These are phyloP conservation scores for Drosophila arawakana DNA, from an alignment of 1,140 invertebrate species.

Conservation along the genomic window DNA sequence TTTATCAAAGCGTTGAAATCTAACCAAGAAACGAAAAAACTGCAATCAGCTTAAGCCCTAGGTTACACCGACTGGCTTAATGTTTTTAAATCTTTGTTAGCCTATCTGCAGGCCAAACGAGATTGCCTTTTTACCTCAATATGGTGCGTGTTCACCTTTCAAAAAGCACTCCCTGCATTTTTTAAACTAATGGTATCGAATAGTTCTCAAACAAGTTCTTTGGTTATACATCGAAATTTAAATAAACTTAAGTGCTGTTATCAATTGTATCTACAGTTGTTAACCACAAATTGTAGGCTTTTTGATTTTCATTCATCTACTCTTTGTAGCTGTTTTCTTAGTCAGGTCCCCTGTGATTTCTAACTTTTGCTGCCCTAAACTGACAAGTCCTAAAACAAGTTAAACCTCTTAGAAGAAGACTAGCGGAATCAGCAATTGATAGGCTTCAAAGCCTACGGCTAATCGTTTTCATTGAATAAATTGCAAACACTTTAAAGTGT, in stretches of 20 bases:
- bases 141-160: slow-evolving; percentile 19
- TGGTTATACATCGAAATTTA: too few species aligned
- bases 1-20: slow-evolving; percentile 61
- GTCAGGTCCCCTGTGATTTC: too few species aligned
- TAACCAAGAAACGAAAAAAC: slow-evolving; percentile 39
- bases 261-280: too few species aligned
- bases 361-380: too few species aligned
- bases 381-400: too few species aligned
- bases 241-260: too few species aligned
- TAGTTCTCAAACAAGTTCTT: background rate
- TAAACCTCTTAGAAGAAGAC: too few species aligned
- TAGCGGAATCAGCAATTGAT: background rate
- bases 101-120: slow-evolving; percentile 18
- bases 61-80: slow-evolving; percentile 42
- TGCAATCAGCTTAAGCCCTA: slow-evolving; percentile 54
- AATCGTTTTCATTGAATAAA: slow-evolving; percentile 11
- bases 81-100: slow-evolving; percentile 32
- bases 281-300: too few species aligned
- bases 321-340: too few species aligned
- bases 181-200: slow-evolving; percentile 1
- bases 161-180: background rate
- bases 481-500: slow-evolving; percentile 17
- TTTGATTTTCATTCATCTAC: too few species aligned
- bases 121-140: slow-evolving; percentile 18
- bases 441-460: background rate